Evolutionary conservation across 2,113 vertebrate species (phyloP).

Genomic region (Propithecus coquereli): DNA sequence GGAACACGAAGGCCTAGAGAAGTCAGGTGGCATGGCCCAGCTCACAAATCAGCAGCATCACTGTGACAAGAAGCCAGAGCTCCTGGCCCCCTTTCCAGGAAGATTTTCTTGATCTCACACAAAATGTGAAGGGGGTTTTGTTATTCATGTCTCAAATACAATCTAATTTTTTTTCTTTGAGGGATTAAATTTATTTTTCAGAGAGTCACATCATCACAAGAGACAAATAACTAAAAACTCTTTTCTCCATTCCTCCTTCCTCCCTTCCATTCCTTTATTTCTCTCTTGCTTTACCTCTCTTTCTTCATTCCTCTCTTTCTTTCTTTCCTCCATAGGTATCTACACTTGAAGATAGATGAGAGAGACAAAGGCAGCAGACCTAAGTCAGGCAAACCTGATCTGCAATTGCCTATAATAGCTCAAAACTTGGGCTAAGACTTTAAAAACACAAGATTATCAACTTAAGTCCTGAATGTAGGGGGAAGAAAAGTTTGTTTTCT

Average conservation of each 20-base stretch:
- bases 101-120: neutral
- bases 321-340: neutral
- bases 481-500: neutral
- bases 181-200: conserved; percentile 3
- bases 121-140: neutral
- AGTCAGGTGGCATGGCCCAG: no score
- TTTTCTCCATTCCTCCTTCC: neutral
- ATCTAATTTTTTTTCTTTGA: neutral
- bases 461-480: neutral
- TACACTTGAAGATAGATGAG: neutral
- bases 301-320: neutral
- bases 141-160: neutral
- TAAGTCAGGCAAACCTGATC: neutral
- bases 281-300: neutral
- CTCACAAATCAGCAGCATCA: neutral
- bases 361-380: neutral
- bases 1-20: neutral
- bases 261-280: neutral
- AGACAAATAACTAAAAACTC: neutral
- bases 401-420: neutral
- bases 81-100: neutral
- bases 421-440: conserved; percentile 3
- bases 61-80: neutral
- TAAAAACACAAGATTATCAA: conserved; percentile 5
- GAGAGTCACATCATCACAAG: neutral